These are phyloP conservation scores for Myopa tessellatipennis DNA, from an alignment of 2,888 invertebrate genomes.

Conservation along the genomic window DNA sequence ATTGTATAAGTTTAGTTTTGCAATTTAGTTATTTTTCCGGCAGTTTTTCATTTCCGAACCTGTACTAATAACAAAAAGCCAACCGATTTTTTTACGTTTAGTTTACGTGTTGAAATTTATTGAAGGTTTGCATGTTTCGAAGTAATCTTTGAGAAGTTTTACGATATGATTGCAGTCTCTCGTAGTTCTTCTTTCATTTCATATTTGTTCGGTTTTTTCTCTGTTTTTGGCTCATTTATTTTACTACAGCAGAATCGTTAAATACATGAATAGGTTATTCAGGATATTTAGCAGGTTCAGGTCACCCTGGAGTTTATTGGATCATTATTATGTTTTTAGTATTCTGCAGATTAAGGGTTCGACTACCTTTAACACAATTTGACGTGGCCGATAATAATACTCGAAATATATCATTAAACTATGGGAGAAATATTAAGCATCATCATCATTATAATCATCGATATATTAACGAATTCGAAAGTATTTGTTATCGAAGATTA, in stretches of 20 bases:
- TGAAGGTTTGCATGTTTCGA: slow-evolving; percentile 35
- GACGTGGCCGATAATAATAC: too few species aligned
- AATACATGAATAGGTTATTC: too few species aligned
- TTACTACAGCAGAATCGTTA: background rate
- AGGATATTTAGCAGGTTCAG: too few species aligned
- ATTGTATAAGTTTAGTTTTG: too few species aligned
- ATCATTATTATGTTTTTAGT: too few species aligned
- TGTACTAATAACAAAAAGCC: background rate
- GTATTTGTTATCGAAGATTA: too few species aligned
- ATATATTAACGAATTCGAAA: background rate
- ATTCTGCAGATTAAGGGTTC: too few species aligned
- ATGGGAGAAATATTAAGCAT: too few species aligned
- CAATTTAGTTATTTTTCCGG: background rate
- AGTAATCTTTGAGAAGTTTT: slow-evolving; percentile 24
- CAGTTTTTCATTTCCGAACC: background rate
- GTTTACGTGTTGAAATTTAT: slow-evolving; percentile 39
- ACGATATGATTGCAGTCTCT: slow-evolving; percentile 20
- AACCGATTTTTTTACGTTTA: background rate
- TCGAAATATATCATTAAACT: too few species aligned
- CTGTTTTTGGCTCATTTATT: background rate
- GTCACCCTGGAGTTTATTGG: too few species aligned
- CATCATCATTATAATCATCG: too few species aligned
- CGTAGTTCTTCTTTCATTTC: background rate
- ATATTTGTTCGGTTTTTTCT: background rate
- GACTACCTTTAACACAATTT: too few species aligned